phyloP scores from a whole-genome alignment of 2,797 vertebrate genomes.

The Lerista edwardsae region DNA sequence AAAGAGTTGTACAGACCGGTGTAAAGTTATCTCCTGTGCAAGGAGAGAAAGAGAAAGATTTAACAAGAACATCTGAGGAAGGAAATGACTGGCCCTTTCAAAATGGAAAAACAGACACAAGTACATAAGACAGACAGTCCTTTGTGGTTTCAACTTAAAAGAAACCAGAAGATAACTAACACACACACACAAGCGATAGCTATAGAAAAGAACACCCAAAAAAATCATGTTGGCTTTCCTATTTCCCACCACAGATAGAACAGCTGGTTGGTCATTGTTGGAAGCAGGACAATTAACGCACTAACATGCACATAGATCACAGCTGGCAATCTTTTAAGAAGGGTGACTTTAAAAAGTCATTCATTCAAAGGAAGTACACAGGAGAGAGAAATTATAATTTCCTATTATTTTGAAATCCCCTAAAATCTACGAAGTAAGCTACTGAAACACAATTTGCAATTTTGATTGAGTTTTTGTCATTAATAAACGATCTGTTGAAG shows the following conservation, averaged over 20 bases:
- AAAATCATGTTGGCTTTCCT: not conserved
- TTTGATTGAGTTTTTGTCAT: not conserved
- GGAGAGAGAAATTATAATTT: not conserved
- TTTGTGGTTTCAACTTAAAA: constrained; percentile 14
- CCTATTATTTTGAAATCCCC: not conserved
- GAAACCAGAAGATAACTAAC: not conserved
- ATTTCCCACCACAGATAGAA: not conserved
- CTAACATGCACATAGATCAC: not conserved
- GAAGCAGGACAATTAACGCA: not conserved
- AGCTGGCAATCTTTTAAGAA: not conserved
- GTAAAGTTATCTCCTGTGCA: not conserved
- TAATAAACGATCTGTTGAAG: not conserved
- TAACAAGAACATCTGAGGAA: constrained; percentile 33
- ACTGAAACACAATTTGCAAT: not conserved
- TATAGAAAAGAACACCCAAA: not conserved
- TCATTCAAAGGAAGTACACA: not conserved
- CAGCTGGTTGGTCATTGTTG: not conserved
- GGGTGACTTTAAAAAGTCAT: not conserved
- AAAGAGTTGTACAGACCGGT: not conserved
- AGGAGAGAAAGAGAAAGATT: not conserved
- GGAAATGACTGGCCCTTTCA: constrained; percentile 34
- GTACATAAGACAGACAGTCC: not conserved
- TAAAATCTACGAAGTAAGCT: not conserved
- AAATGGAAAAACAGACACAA: not conserved
- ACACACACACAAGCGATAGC: not conserved